Conservation (phyloP, 2,888 invertebrate genomes). For the Heliconius erato region DNA sequence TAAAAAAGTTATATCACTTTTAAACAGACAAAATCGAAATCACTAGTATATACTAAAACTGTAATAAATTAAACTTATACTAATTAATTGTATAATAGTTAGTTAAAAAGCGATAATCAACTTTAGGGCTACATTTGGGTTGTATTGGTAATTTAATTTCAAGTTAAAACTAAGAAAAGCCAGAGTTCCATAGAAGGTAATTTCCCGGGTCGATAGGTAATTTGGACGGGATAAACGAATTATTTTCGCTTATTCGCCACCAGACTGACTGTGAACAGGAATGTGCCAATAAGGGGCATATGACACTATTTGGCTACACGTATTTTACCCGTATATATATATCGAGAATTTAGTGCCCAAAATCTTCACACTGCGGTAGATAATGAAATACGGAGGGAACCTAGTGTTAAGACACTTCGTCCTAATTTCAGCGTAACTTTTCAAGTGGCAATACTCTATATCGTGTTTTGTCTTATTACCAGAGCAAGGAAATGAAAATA, state of each 20-base stretch:
- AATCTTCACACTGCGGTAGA: neutral
- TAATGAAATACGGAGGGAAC: neutral
- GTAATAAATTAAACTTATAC: too few species aligned
- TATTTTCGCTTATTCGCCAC: constrained; percentile 68
- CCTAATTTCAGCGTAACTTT: neutral
- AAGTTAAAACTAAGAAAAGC: constrained; percentile 38
- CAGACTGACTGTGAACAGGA: constrained; percentile 13
- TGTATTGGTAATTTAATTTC: constrained; percentile 18
- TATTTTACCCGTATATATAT: neutral
- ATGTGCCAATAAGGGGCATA: constrained; percentile 11
- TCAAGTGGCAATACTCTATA: neutral
- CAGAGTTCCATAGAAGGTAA: constrained; percentile 62
- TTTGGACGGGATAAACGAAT: constrained; percentile 70
- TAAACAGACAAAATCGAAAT: too few species aligned
- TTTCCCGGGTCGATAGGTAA: constrained; percentile 69
- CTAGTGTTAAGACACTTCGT: neutral
- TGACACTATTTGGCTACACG: neutral
- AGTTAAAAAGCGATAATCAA: constrained; percentile 15
- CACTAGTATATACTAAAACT: too few species aligned
- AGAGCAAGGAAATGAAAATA: neutral
- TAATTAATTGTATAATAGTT: constrained; percentile 2
- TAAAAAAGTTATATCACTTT: too few species aligned
- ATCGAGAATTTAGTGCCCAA: too few species aligned
- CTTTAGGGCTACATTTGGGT: neutral
- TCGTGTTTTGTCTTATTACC: neutral